phyloP scores from a whole-genome alignment of 1,140 invertebrate genomes.

The Dinoponera quadriceps region DNA sequence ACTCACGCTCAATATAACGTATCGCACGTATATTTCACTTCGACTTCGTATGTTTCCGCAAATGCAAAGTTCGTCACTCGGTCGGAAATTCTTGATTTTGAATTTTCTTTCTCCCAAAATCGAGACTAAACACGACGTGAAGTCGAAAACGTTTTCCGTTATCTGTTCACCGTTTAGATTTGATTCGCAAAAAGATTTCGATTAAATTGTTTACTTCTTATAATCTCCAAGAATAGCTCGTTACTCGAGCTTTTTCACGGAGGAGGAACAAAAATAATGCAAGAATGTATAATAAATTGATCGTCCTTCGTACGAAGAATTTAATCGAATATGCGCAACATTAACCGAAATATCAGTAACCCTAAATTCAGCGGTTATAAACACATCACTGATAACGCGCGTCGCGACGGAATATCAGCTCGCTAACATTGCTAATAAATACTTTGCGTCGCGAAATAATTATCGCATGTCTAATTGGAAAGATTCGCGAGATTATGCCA shows the following conservation, averaged over 20 bases:
- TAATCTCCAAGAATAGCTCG: neutral
- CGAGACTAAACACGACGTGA: neutral
- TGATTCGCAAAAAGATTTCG: neutral
- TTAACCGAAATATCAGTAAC: neutral
- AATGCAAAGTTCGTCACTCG: too few species aligned
- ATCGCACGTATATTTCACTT: too few species aligned
- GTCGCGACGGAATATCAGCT: neutral
- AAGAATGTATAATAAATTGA: neutral
- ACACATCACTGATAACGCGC: neutral
- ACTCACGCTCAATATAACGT: neutral
- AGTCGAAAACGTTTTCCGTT: neutral
- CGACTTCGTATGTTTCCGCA: too few species aligned
- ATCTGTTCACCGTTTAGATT: neutral
- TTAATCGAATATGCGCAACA: neutral
- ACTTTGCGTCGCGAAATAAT: neutral
- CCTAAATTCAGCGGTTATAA: neutral
- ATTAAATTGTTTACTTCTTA: neutral
- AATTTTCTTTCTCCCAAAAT: too few species aligned
- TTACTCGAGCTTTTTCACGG: neutral
- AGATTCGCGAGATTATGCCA: conserved; percentile 11
- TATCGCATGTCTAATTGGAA: conserved; percentile 28
- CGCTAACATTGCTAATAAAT: conserved; percentile 12
- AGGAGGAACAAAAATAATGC: neutral
- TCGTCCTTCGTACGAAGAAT: neutral
- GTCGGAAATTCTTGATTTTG: too few species aligned